Percentiles rank a stretch among this genome's conserved stretches.
phyloP scores from a whole-genome alignment of 2,888 invertebrate genomes.

The Pinctada fucata region DNA sequence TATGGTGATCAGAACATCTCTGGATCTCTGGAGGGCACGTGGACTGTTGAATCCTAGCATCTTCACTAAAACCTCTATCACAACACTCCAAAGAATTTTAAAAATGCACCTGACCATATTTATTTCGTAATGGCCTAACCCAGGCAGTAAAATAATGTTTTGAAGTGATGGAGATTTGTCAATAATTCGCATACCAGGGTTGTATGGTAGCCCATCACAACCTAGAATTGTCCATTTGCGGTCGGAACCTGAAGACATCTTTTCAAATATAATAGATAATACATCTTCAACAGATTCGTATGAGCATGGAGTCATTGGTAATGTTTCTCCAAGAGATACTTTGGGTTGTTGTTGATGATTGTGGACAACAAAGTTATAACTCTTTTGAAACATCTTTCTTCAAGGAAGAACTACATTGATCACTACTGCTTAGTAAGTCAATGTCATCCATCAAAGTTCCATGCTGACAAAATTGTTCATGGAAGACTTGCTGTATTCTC shows the following conservation, averaged over 20 bases:
- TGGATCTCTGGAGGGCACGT: not conserved
- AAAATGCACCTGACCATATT: constrained; percentile 23
- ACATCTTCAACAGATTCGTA: not conserved
- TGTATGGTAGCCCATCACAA: constrained; percentile 23
- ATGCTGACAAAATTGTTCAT: too few species aligned
- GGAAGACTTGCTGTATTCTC: not conserved
- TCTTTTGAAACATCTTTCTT: too few species aligned
- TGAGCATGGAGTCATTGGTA: not conserved
- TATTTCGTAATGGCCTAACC: constrained; percentile 38
- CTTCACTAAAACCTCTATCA: constrained; percentile 24
- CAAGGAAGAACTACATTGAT: not conserved
- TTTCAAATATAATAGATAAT: too few species aligned
- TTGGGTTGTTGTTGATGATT: not conserved
- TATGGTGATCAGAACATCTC: not conserved
- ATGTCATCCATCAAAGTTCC: too few species aligned
- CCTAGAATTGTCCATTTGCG: constrained; percentile 18
- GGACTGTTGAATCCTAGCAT: constrained; percentile 23
- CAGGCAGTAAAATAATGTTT: constrained; percentile 9
- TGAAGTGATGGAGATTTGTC: not conserved
- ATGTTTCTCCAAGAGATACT: not conserved
- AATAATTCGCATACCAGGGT: not conserved
- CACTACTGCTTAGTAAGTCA: not conserved
- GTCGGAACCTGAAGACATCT: not conserved
- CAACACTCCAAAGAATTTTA: constrained; percentile 29
- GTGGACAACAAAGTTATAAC: not conserved